phyloP scores from a whole-genome alignment of 1,140 invertebrate species.

The Ladona fulva region DNA sequence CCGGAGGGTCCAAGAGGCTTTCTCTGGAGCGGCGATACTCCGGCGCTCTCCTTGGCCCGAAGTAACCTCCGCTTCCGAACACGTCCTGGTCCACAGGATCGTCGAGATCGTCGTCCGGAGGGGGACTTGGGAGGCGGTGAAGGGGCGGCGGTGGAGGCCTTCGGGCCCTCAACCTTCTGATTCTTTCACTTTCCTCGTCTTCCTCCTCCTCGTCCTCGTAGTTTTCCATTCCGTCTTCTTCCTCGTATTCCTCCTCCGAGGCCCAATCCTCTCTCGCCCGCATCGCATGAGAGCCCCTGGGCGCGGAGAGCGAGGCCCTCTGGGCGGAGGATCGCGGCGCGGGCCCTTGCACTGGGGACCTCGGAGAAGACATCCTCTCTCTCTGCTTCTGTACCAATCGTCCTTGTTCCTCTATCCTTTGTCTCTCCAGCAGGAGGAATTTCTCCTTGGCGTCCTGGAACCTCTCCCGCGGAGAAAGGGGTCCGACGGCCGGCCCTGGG shows the following conservation, averaged over 20 bases:
- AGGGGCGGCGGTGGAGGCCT: background rate
- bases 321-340: conserved; percentile 11
- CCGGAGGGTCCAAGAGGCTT: conserved; percentile 36
- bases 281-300: background rate
- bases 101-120: background rate
- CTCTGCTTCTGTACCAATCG: conserved; percentile 14
- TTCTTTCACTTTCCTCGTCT: background rate
- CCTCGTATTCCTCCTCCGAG: background rate
- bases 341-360: background rate
- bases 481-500: conserved; percentile 24
- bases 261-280: background rate
- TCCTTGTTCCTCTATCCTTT: conserved; percentile 43
- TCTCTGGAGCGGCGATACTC: conserved; percentile 36
- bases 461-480: conserved; percentile 54
- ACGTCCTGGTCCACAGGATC: conserved; percentile 3
- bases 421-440: conserved; percentile 64
- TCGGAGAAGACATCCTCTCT: background rate
- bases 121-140: background rate
- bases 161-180: background rate
- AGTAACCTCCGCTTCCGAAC: background rate
- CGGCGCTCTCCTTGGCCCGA: conserved; percentile 31
- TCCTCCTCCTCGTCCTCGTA: background rate
- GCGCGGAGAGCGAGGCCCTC: background rate
- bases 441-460: conserved; percentile 75
- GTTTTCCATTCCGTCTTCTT: background rate